A percentile compares a stretch with the other conserved stretches of the same genome.
Conservation (phyloP, 1,140 invertebrate genomes). For the Berghia stephanieae region DNA sequence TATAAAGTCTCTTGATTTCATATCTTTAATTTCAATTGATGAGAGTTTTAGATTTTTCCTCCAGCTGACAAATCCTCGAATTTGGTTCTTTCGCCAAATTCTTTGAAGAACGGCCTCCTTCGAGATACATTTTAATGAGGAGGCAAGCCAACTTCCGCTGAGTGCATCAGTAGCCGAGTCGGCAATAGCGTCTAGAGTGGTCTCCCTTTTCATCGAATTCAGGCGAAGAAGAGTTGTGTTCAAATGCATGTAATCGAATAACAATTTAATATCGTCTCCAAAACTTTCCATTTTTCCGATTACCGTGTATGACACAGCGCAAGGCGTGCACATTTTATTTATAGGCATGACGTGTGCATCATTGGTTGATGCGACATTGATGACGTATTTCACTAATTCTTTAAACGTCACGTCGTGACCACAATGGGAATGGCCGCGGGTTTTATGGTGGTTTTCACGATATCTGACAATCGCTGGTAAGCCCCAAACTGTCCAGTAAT, state of each 20-base stretch:
- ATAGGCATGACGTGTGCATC: conserved; percentile 32
- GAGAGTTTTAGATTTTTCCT: neutral
- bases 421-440: neutral
- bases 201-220: neutral
- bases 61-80: conserved; percentile 30
- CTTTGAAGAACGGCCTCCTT: neutral
- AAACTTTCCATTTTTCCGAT: conserved; percentile 35
- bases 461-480: neutral
- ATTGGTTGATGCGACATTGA: neutral
- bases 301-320: conserved; percentile 18
- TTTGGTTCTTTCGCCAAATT: conserved; percentile 29
- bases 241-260: no score
- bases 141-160: neutral
- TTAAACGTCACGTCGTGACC: conserved; percentile 38
- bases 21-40: neutral
- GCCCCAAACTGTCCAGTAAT: conserved; percentile 23
- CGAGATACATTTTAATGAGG: neutral
- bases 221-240: no score
- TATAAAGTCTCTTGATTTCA: neutral
- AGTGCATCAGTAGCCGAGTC: conserved; percentile 12
- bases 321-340: conserved; percentile 27
- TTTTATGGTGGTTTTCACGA: neutral
- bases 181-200: conserved; percentile 1
- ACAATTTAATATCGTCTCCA: no score
- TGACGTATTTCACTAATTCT: conserved; percentile 35